phyloP scores from a whole-genome alignment of 1,140 invertebrate genomes.

The Nymphalis io region DNA sequence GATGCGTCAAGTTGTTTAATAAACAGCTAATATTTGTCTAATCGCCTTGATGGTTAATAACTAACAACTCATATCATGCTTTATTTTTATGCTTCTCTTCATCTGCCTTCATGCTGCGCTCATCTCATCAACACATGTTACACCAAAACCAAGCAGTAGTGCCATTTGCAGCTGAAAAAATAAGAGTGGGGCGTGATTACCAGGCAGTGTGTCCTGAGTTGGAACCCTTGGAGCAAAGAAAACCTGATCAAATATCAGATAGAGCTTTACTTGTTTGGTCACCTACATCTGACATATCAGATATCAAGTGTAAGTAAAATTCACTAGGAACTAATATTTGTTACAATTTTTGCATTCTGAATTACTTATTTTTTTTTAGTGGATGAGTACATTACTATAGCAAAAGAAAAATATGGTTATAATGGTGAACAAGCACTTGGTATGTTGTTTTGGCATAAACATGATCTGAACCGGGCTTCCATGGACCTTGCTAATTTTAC shows the following conservation, averaged over 20 bases:
- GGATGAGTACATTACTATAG: conserved; percentile 96
- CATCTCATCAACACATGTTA: conserved; percentile 71
- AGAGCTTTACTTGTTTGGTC: conserved; percentile 97
- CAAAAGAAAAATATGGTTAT: conserved; percentile 99
- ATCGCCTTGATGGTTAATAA: conserved; percentile 20
- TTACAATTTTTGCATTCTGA: not conserved
- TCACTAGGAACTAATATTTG: not conserved
- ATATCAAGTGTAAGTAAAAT: conserved; percentile 88
- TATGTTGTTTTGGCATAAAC: conserved; percentile 99
- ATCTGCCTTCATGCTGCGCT: conserved; percentile 71
- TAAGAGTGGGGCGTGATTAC: conserved; percentile 95
- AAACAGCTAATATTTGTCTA: conserved; percentile 28
- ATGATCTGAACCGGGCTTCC: conserved; percentile 95
- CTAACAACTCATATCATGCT: conserved; percentile 60
- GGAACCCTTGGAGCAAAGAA: conserved; percentile 82
- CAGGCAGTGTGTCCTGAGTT: conserved; percentile 94
- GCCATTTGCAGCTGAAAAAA: conserved; percentile 92
- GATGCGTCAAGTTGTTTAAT: conserved; percentile 17
- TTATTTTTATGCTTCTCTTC: conserved; percentile 78
- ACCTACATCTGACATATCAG: conserved; percentile 92
- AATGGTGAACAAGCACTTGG: conserved; percentile 98
- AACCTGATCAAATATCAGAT: conserved; percentile 86
- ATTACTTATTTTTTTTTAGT: conserved; percentile 80
- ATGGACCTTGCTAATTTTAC: conserved; percentile 97
- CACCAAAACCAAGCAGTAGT: conserved; percentile 78